Base-by-base conservation (phyloP, 1,140 invertebrate species). In the Pissodes strobi region DNA sequence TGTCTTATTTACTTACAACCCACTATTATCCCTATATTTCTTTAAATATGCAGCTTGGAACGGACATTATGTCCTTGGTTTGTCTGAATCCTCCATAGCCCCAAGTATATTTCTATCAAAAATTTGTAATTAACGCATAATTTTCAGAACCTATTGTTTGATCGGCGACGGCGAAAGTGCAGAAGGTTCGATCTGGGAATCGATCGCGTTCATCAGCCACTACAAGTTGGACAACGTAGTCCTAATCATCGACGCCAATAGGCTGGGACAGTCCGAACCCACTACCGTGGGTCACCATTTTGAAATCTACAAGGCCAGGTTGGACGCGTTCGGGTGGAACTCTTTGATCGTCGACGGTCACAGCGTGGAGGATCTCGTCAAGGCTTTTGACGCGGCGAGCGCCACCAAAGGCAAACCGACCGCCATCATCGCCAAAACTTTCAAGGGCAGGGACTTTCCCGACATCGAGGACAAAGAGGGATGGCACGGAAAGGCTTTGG, bases 141-240 rank as follows among this genome's bases (percentile, higher is more conserved):
- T 5, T 48, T 46, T 45, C 34, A 59, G 96, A 72, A 93, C 94
- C 0, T 99, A 93, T 78, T 97, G 95, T 72, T 72, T 99, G 21
- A 87, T 99, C 61, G 98, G 98, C 37, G 98, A 99, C 83, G 97
- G 98, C 17, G 98, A 99, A 82, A 91, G 92, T 71, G 94, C 95
- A 1, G 98, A 99, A 83, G 98, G 98, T 64, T 96, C 94, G n/a
- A 88, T 99, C 63, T 99, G 97, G 97, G 97, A 99, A 82, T 96
- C 96, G 0, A 82, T 99, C 34, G 87, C 94, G 71, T 99, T 99
- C 81, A 92, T 94, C 39, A 91, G 91, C 48, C 84, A 91, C 76
- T 99, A 99, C 80, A 93, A 97, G 51, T 84, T 99, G 23, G 95
- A 99, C 79, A 99, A 99, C 82, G 82, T 99, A 4, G 93, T 94